Evolutionary conservation across 1,140 invertebrate species (phyloP).

Genomic region (Zaprionus ornatus): DNA sequence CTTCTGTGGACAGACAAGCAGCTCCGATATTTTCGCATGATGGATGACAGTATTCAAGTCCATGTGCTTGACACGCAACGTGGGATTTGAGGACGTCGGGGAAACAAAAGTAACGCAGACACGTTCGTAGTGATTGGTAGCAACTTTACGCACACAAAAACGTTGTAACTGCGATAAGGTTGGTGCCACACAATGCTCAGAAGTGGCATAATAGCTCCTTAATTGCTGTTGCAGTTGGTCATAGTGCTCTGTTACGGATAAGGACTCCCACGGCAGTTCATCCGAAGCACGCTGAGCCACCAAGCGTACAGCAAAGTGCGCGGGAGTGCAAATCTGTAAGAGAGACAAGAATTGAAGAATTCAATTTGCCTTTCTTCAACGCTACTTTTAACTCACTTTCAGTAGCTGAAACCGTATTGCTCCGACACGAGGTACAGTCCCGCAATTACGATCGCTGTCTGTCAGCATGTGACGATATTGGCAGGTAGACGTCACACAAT

Average conservation of each 20-base stretch:
- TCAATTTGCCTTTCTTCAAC: background rate
- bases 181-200: background rate
- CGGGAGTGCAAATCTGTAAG: slow-evolving; percentile 32
- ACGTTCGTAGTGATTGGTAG: slow-evolving; percentile 8
- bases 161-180: background rate
- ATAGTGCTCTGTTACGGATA: slow-evolving; percentile 9
- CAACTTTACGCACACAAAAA: slow-evolving; percentile 20
- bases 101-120: slow-evolving; percentile 23
- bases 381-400: background rate
- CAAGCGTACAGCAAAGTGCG: slow-evolving; percentile 34
- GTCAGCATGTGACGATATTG: slow-evolving; percentile 22
- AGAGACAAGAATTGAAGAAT: background rate
- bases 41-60: slow-evolving; percentile 32
- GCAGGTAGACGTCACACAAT: slow-evolving; percentile 41
- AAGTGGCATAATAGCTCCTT: slow-evolving; percentile 11
- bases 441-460: background rate
- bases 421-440: slow-evolving; percentile 31
- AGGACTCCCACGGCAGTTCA: background rate
- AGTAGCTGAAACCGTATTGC: slow-evolving; percentile 26
- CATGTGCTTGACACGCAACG: slow-evolving; percentile 28
- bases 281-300: background rate
- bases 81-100: background rate
- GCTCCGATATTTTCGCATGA: slow-evolving; percentile 10
- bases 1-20: slow-evolving; percentile 18
- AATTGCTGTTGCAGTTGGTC: slow-evolving; percentile 11